phyloP scores from a whole-genome alignment of 2,888 invertebrate genomes.

The Dryadula phaetusa region DNA sequence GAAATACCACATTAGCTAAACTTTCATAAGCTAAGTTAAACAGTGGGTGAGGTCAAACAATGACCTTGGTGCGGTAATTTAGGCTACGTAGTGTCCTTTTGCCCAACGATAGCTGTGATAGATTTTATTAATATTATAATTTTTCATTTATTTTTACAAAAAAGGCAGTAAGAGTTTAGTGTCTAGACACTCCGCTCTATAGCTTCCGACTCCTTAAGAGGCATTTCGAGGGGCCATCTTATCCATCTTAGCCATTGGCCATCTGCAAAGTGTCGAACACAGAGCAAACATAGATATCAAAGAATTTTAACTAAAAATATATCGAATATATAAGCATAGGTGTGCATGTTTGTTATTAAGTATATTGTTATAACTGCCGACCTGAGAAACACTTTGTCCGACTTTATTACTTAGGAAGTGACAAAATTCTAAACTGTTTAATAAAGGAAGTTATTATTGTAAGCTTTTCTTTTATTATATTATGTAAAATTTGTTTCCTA shows the following conservation, averaged over 20 bases:
- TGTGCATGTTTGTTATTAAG: too few species aligned
- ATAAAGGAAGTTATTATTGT: background rate
- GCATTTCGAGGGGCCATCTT: too few species aligned
- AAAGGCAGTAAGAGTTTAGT: background rate
- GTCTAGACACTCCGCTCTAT: too few species aligned
- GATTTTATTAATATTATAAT: background rate
- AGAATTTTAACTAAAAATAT: too few species aligned
- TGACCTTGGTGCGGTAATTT: conserved; percentile 27
- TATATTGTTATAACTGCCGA: background rate
- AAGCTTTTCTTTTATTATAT: conserved; percentile 7
- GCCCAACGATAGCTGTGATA: background rate
- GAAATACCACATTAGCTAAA: background rate
- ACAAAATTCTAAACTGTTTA: conserved; percentile 4
- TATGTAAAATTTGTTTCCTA: background rate
- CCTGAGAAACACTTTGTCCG: background rate
- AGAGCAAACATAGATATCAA: too few species aligned
- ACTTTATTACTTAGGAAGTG: background rate
- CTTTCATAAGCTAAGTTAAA: conserved; percentile 28
- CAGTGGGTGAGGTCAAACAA: conserved; percentile 24
- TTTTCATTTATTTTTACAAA: background rate
- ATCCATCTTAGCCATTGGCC: too few species aligned
- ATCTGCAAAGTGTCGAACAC: too few species aligned
- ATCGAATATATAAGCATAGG: too few species aligned
- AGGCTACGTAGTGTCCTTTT: conserved; percentile 22
- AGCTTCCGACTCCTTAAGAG: too few species aligned